Conservation (phyloP, 2,888 invertebrate genomes). For the Mesochorus sp. region DNA sequence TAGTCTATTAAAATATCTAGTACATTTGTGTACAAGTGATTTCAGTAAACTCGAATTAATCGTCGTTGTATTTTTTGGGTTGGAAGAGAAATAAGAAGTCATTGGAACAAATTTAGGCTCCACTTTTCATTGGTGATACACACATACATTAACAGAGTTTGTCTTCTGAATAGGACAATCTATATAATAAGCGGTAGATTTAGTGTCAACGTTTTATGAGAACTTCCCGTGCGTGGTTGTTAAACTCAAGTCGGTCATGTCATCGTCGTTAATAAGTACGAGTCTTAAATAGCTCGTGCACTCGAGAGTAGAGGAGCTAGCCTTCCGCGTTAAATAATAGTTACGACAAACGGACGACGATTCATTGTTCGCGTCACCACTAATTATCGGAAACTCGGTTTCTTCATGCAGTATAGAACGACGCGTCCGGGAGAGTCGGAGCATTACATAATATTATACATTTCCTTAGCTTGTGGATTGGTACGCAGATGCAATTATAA, state of each 20-base stretch:
- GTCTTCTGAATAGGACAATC: too few relatives aligned
- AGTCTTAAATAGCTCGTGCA: slow-evolving; percentile 73
- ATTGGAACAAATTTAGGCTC: too few relatives aligned
- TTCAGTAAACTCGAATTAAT: too few relatives aligned
- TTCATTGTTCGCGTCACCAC: slow-evolving; percentile 73
- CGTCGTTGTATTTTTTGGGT: too few relatives aligned
- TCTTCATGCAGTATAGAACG: slow-evolving; percentile 5
- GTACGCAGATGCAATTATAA: not conserved
- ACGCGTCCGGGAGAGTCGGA: slow-evolving; percentile 13
- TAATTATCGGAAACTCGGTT: slow-evolving; percentile 74
- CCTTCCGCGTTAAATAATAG: slow-evolving; percentile 72
- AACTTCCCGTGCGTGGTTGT: slow-evolving; percentile 29
- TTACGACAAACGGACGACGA: slow-evolving; percentile 72
- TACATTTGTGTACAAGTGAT: too few relatives aligned
- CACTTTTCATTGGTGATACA: too few relatives aligned
- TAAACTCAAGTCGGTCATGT: slow-evolving; percentile 54
- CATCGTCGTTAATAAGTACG: slow-evolving; percentile 76
- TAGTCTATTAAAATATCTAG: too few relatives aligned
- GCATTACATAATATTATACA: not conserved
- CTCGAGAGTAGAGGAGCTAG: slow-evolving; percentile 3
- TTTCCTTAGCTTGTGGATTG: not conserved
- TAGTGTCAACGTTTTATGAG: slow-evolving; percentile 37
- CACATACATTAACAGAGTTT: too few relatives aligned
- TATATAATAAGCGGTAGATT: not conserved
- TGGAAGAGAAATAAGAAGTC: too few relatives aligned